Percentiles rank a stretch among this genome's conserved stretches.
Conservation (phyloP, 1,140 invertebrate genomes). For the Brachionus rubens region DNA sequence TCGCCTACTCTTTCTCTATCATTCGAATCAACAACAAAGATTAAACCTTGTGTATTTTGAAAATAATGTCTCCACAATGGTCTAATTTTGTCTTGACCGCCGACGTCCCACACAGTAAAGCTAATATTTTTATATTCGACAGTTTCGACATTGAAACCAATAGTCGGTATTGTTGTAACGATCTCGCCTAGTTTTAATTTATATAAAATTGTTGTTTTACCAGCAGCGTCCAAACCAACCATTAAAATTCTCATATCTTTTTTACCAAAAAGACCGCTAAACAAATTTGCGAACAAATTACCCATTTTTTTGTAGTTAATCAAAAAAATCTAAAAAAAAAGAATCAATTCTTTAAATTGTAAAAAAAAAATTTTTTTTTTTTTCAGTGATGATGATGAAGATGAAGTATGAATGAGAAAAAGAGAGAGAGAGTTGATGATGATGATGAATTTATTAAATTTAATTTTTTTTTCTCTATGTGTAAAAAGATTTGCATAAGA, state of each 20-base stretch:
- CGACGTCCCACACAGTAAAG: slow-evolving; percentile 82
- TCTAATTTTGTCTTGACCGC: slow-evolving; percentile 69
- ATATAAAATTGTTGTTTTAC: slow-evolving; percentile 96
- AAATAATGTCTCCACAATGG: slow-evolving; percentile 92
- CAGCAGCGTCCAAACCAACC: slow-evolving; percentile 91
- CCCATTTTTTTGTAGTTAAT: no score
- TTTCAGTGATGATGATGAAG: no score
- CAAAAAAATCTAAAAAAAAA: no score
- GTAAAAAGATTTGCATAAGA: slow-evolving; percentile 23
- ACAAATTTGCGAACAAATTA: no score
- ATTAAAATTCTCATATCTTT: slow-evolving; percentile 74
- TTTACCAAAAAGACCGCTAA: no score
- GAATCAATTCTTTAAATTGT: no score
- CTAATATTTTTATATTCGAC: slow-evolving; percentile 93
- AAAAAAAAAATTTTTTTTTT: no score
- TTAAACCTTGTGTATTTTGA: slow-evolving; percentile 86
- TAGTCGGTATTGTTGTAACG: slow-evolving; percentile 94
- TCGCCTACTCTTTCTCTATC: slow-evolving; percentile 88
- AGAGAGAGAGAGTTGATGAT: neutral
- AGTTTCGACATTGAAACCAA: slow-evolving; percentile 92
- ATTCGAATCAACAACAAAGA: slow-evolving; percentile 95
- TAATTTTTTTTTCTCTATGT: no score
- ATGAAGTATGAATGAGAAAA: no score
- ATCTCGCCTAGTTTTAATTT: slow-evolving; percentile 94
- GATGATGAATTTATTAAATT: slow-evolving; percentile 9